Percentiles rank a stretch among this genome's conserved stretches.
Conservation (phyloP, 2,888 invertebrate genomes). For the Nomada fabriciana region DNA sequence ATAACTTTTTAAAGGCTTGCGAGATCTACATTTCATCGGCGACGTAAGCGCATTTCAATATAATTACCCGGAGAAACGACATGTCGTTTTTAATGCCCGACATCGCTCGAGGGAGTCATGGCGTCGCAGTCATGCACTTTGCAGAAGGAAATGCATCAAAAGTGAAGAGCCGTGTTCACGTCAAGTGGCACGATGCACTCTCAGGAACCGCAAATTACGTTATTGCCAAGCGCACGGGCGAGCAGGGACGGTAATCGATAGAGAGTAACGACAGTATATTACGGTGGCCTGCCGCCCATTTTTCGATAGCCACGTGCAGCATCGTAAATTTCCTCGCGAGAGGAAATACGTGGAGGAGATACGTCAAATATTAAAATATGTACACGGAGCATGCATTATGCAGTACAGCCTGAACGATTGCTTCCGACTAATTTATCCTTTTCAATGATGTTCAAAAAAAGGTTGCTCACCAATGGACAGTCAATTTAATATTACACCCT, state of each 20-base stretch:
- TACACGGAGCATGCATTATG: too few species aligned
- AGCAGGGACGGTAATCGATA: slow-evolving; percentile 36
- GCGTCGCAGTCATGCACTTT: not conserved
- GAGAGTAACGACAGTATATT: slow-evolving; percentile 37
- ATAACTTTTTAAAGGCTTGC: too few species aligned
- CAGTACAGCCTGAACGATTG: too few species aligned
- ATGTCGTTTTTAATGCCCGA: not conserved
- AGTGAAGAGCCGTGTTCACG: slow-evolving; percentile 37
- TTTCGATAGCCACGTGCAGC: slow-evolving; percentile 12
- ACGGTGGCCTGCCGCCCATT: slow-evolving; percentile 7
- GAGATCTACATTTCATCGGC: too few species aligned
- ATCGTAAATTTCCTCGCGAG: not conserved
- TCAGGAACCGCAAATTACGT: slow-evolving; percentile 59
- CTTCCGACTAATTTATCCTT: too few species aligned
- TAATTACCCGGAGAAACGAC: too few species aligned
- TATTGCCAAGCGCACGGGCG: slow-evolving; percentile 47
- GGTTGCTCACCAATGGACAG: too few species aligned
- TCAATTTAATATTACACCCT: too few species aligned
- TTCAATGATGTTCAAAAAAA: too few species aligned
- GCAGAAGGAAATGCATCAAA: slow-evolving; percentile 49
- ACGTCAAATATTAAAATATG: too few species aligned
- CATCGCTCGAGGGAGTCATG: not conserved
- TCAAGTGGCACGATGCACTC: slow-evolving; percentile 62
- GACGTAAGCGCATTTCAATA: too few species aligned
- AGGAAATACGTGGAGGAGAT: too few species aligned